Evolutionary conservation across 2,113 vertebrate species (phyloP).

Genomic region (Coregonus clupeaformis): DNA sequence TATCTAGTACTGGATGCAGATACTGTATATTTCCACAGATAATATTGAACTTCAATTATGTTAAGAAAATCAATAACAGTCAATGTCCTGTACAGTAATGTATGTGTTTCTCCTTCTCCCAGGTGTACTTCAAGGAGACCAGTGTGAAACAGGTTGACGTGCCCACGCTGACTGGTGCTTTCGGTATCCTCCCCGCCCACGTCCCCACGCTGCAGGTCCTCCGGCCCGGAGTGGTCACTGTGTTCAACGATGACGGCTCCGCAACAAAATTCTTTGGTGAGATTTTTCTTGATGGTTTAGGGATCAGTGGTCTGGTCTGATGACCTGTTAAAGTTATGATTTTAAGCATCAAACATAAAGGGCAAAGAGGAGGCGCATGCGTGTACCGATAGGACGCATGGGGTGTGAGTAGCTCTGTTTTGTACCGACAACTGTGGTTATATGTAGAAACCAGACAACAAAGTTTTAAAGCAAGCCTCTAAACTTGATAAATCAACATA

Average conservation of each 20-base stretch:
- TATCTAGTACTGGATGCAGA: no score
- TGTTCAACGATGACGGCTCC: constrained; percentile 83
- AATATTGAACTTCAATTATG: no score
- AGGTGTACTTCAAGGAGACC: constrained; percentile 87
- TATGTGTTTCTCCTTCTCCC: neutral
- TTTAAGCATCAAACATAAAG: no score
- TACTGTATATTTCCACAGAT: no score
- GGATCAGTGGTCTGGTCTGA: no score
- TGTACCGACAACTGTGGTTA: no score
- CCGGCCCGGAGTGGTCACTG: constrained; percentile 85
- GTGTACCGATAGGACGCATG: no score
- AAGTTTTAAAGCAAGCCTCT: no score
- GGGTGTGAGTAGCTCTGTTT: no score
- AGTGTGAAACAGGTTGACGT: constrained; percentile 92
- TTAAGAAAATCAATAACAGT: neutral
- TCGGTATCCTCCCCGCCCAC: constrained; percentile 90
- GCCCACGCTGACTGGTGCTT: constrained; percentile 87
- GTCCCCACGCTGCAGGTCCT: constrained; percentile 94
- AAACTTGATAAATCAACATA: no score
- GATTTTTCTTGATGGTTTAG: constrained; percentile 32
- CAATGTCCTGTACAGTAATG: neutral
- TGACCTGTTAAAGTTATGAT: neutral
- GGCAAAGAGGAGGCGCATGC: no score
- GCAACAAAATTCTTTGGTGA: constrained; percentile 88
- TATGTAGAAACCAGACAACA: no score